phyloP scores from a whole-genome alignment of 2,797 vertebrate genomes.

The Myioborus melanocephalus region DNA sequence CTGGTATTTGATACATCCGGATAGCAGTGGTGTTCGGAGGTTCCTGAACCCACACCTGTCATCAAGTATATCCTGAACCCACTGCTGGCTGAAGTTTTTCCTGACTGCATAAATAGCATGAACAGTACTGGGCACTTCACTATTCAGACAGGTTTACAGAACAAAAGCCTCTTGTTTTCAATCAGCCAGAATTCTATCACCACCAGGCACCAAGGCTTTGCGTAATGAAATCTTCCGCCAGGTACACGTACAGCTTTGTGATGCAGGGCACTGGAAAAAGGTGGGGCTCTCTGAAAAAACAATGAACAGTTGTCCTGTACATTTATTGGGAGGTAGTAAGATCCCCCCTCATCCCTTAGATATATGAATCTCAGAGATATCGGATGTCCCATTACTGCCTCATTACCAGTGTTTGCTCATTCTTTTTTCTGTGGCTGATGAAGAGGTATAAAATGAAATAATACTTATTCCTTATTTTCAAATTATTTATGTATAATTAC shows the following conservation, averaged over 20 bases:
- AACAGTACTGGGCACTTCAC: background rate
- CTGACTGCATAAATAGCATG: background rate
- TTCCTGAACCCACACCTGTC: background rate
- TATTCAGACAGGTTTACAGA: background rate
- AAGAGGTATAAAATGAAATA: background rate
- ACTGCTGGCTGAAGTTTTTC: background rate
- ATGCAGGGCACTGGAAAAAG: background rate
- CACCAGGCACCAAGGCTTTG: background rate
- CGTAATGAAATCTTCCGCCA: background rate
- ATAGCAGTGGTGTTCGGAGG: background rate
- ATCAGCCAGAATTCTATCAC: background rate
- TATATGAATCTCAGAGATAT: background rate
- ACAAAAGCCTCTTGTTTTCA: slow-evolving; percentile 5
- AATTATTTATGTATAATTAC: background rate
- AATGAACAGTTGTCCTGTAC: background rate
- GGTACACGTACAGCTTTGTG: background rate
- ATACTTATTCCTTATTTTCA: background rate
- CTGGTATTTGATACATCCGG: background rate
- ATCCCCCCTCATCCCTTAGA: background rate
- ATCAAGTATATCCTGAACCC: background rate
- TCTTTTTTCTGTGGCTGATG: background rate
- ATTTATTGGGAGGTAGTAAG: background rate
- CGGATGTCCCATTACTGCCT: background rate
- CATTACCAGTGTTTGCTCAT: background rate
- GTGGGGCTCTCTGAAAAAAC: background rate